Conservation (phyloP, 30 jellyfish, hydroid and myxozoan genomes). For the Cassiopea andromeda region DNA sequence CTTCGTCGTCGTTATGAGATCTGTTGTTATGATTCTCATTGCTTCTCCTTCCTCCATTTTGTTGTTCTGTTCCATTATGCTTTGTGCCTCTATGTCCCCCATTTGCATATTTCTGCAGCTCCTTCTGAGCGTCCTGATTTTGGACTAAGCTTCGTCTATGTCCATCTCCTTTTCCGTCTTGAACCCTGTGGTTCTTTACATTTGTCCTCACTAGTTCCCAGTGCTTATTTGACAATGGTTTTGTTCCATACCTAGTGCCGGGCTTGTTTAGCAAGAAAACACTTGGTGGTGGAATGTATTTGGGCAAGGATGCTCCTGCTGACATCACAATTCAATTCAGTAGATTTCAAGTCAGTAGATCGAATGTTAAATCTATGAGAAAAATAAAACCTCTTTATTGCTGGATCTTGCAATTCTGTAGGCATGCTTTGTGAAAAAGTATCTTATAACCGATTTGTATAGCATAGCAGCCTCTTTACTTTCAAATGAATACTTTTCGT, state of each 20-base stretch:
- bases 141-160: background rate
- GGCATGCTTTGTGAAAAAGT: too few relatives aligned
- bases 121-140: background rate
- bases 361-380: background rate
- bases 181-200: background rate
- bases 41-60: background rate
- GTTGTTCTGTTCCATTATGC: background rate
- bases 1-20: background rate
- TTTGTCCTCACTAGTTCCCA: constrained; percentile 44
- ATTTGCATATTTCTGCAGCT: background rate
- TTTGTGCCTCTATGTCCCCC: background rate
- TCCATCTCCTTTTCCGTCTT: background rate
- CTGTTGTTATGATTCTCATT: background rate
- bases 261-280: constrained; percentile 40
- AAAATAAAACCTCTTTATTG: background rate
- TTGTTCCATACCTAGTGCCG: constrained; percentile 19
- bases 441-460: too few relatives aligned
- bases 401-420: background rate
- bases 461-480: too few relatives aligned
- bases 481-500: too few relatives aligned
- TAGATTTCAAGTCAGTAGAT: background rate
- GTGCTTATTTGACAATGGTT: constrained; percentile 23
- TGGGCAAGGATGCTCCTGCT: constrained; percentile 1
- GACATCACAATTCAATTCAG: constrained; percentile 5
- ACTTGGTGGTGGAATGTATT: constrained; percentile 56